Evolutionary conservation across 2,113 vertebrate genomes (phyloP).

Genomic region (Craseonycteris thonglongyai): DNA sequence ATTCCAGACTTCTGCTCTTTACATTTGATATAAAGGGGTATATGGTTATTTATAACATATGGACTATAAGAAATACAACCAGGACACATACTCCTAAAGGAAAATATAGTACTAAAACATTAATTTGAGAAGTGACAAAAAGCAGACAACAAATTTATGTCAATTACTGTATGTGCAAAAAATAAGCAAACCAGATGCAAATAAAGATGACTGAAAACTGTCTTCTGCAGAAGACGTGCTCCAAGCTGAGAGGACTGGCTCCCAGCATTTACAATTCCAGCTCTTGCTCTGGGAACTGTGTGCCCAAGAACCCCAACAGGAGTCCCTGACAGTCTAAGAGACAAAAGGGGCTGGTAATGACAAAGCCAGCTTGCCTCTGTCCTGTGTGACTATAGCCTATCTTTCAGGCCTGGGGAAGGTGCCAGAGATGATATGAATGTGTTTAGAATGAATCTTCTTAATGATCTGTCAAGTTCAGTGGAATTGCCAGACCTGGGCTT

Average conservation of each 20-base stretch:
- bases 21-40: not conserved
- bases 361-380: not conserved
- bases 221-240: not conserved
- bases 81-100: not conserved
- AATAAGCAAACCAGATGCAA: not conserved
- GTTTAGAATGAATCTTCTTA: conserved; percentile 69
- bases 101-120: not conserved
- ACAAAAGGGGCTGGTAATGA: not conserved
- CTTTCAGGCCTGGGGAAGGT: conserved; percentile 14
- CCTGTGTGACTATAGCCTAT: not conserved
- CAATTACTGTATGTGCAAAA: not conserved
- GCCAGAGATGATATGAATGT: conserved; percentile 46
- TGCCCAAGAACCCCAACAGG: not conserved
- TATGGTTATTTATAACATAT: not conserved
- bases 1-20: not conserved
- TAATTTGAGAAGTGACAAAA: not conserved
- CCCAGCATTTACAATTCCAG: not conserved
- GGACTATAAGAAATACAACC: not conserved
- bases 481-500: conserved; percentile 51
- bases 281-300: not conserved
- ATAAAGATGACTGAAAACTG: not conserved
- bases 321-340: not conserved
- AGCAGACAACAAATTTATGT: not conserved
- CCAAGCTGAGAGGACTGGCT: not conserved
- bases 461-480: conserved; percentile 63